Evolutionary conservation across 2,113 vertebrate genomes (phyloP).

Genomic region (Micronycteris hirsuta): DNA sequence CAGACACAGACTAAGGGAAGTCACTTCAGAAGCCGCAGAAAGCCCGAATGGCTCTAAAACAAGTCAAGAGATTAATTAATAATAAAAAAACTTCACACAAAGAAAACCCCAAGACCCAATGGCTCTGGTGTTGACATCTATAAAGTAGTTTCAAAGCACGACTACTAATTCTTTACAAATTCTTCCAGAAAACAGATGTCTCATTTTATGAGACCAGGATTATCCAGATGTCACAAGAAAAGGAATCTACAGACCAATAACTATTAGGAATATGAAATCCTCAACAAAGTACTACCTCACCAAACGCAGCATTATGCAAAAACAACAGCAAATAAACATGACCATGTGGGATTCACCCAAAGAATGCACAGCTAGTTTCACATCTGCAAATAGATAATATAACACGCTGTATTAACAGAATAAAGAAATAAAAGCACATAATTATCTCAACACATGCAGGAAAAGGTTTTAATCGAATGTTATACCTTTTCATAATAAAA

Average conservation of each 20-base stretch:
- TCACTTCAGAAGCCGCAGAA: too few relatives aligned
- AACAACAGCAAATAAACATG: too few relatives aligned
- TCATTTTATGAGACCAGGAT: too few relatives aligned
- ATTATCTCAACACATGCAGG: neutral
- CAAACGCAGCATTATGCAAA: neutral
- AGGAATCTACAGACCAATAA: neutral
- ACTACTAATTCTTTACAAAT: neutral
- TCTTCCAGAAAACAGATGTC: neutral
- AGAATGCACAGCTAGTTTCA: neutral
- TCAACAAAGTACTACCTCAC: neutral
- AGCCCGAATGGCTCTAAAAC: fast-evolving
- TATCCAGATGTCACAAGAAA: neutral
- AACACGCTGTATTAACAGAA: too few relatives aligned
- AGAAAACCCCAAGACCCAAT: neutral
- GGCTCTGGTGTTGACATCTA: too few relatives aligned
- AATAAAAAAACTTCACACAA: neutral
- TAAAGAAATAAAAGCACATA: too few relatives aligned
- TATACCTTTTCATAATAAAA: neutral
- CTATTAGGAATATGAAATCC: neutral
- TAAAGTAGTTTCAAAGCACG: neutral
- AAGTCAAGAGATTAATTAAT: neutral
- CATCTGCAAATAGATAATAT: neutral
- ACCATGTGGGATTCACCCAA: neutral
- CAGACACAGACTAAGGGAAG: fast-evolving
- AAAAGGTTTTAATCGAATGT: neutral